These are phyloP conservation scores for Altica lythri DNA, from an alignment of 2,888 invertebrate genomes.

Conservation along the genomic window DNA sequence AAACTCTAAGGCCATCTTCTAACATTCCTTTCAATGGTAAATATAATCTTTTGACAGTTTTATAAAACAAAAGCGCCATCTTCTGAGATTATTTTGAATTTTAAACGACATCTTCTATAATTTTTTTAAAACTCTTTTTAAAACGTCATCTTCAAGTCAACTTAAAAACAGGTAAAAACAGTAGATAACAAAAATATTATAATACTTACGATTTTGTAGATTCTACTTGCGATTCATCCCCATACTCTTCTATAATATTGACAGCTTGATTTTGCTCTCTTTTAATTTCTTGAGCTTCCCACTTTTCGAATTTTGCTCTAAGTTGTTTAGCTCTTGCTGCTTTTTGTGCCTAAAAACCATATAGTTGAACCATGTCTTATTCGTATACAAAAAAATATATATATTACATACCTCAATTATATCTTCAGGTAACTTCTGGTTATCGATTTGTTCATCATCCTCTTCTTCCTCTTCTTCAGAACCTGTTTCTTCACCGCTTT, in stretches of 20 bases:
- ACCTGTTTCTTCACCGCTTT: conserved; percentile 54
- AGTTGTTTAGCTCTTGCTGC: conserved; percentile 83
- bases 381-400: no score
- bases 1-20: no score
- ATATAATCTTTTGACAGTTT: no score
- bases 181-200: conserved; percentile 17
- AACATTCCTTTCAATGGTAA: no score
- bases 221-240: conserved; percentile 78
- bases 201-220: conserved; percentile 74
- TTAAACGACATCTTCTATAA: no score
- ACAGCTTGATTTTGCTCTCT: conserved; percentile 58
- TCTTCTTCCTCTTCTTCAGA: conserved; percentile 57
- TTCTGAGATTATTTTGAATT: no score
- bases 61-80: no score
- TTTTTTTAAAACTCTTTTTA: no score
- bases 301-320: conserved; percentile 86
- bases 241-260: conserved; percentile 54
- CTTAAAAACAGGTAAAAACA: no score
- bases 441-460: conserved; percentile 54
- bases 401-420: conserved; percentile 52
- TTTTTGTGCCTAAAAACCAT: conserved; percentile 64
- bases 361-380: conserved; percentile 21
- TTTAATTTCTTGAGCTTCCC: conserved; percentile 73
- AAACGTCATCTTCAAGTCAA: no score
- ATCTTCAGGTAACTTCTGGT: conserved; percentile 48